Evolutionary conservation across 2,113 vertebrate genomes (phyloP), one percentile per base, ranked within the genome.

Genomic region (Bubalus kerabau): DNA sequence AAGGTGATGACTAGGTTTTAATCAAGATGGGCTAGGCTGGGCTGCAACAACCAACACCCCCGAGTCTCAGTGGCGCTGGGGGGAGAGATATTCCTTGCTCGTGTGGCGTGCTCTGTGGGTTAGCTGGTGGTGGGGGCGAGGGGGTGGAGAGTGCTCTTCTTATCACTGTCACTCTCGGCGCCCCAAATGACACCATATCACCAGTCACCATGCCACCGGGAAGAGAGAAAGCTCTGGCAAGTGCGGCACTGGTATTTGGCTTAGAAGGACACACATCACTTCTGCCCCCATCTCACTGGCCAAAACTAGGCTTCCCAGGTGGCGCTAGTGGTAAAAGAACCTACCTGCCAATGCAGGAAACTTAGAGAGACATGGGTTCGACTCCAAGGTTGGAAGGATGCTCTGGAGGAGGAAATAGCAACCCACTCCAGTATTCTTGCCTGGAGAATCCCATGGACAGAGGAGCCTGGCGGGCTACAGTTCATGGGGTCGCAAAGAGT

Each of bases 251-350:
- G 15, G 14, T 32, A 56, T 36, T 46, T 30, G 84, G 32, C 36
- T 9, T 50, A 32, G 19, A 12, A 92, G 60, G 62, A 82, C 12
- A 40, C 9, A 28, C 46, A 21, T 9, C 8, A 43, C 43, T 59
- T 64, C 48, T 11, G 36, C 23, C 87, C 64, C 30, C 67, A 0
- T 28, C 67, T 85, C 36, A 26, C 0, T 13, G 81, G 80, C 48
- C 50, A n/a, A 90, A 76, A 90, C 56, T 43, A 92, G 91, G n/a
- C n/a, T 71, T 71, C 64, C 64, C 10, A 71, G n/a, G n/a, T 71
- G 64, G 64, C 3, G 0, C 17, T 21, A 71, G 64, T 36, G 64
- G n/a, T 21, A 21, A 71, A 71, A 36, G n/a, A 21, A 71, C 17
- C 17, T 17, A 71, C 9, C 9, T 21, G 64, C n/a, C 64, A 36